Base-by-base conservation (phyloP, 2,888 invertebrate species). In the Allacma fusca region DNA sequence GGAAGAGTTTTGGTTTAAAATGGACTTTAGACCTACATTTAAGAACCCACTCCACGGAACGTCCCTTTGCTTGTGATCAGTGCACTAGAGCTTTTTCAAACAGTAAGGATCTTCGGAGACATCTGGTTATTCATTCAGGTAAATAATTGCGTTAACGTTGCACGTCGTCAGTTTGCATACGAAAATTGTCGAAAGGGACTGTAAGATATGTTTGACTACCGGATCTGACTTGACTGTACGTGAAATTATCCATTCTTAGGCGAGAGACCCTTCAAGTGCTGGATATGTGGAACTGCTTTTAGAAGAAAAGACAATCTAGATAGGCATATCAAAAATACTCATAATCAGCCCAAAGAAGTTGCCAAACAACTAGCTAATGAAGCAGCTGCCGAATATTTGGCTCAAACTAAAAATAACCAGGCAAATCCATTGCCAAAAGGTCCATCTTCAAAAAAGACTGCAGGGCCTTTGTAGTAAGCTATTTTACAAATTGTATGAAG, bases 1-100 rank as follows among this genome's bases (percentile, higher is more conserved):
- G 89, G 1, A 91, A 91, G 83, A 86, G 88, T 75, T 92, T 91
- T 84, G 88, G 89, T 75, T 88, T 90, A 28, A 90, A 89, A 83
- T 89, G 90, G 84, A 89, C 91, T 26, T 86, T 91, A 29, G 89
- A 89, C 64, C 86, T 89, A 40, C 92, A 92, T 84, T 85, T 88
- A 62, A 86, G 87, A 68, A 87, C 89, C 4, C 92, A 92, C 84
- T 86, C 87, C 4, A 87, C 87, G 79, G 87, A 88, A 4, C 88
- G 89, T 59, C 88, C 89, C 0, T 90, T 90, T 86, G 87, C 88
- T 82, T 94, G 94, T 85, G 87, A 89, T 83, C 88, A 89, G 77
- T 94, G 94, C 83, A 87, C 88, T 23, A 91, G 91, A 85, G 87
- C 90, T 24, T 94, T 93, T 87, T 89, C 90, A 81, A 91, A 91